Evolutionary conservation across 2,888 invertebrate genomes (phyloP).

Genomic region (Drosophila helvetica): DNA sequence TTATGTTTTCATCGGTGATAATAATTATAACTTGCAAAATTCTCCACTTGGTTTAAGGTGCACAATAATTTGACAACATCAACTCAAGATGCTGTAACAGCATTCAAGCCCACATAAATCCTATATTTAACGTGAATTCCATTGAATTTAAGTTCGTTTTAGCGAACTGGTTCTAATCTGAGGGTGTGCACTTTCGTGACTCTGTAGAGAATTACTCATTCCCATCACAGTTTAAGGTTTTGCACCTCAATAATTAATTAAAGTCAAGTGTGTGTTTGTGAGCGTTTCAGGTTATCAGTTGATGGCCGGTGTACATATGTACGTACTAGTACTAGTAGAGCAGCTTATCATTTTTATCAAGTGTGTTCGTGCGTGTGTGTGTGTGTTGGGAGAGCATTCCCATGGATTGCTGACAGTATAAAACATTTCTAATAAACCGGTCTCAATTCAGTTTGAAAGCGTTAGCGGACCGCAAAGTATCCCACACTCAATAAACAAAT

Average conservation of each 20-base stretch:
- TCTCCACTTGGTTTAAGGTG: too few species aligned
- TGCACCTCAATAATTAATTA: conserved; percentile 21
- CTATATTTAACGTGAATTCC: background rate
- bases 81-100: too few species aligned
- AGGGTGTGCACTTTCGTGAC: background rate
- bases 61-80: too few species aligned
- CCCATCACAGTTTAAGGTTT: conserved; percentile 4
- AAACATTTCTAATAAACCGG: conserved; percentile 9
- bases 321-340: too few species aligned
- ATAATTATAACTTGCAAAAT: too few species aligned
- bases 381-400: conserved; percentile 5
- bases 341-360: conserved; percentile 24
- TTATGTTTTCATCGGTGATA: too few species aligned
- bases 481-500: conserved; percentile 2
- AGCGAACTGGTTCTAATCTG: background rate
- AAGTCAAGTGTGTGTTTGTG: conserved; percentile 5
- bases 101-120: too few species aligned
- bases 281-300: conserved; percentile 6
- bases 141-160: background rate
- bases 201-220: background rate
- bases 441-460: conserved; percentile 19
- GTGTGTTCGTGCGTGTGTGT: background rate
- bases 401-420: conserved; percentile 12
- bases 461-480: conserved; percentile 19
- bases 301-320: conserved; percentile 19